Conservation (phyloP, 2,113 vertebrate species). For the Aplodontia rufa region DNA sequence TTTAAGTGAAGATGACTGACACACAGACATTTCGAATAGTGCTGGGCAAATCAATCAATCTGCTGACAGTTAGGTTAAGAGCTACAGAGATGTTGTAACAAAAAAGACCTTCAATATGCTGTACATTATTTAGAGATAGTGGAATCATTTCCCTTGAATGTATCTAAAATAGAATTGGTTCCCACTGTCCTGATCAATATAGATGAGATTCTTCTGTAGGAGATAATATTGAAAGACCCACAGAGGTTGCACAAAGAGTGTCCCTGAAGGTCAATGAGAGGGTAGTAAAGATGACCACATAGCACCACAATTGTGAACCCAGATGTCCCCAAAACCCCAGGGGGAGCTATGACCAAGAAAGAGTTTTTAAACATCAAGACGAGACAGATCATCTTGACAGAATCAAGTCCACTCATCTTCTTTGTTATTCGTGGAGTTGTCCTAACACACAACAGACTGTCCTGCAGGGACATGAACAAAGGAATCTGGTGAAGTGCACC, state of each 20-base stretch:
- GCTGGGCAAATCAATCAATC: background rate
- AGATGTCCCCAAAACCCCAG: background rate
- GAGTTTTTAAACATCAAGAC: background rate
- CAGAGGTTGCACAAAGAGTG: background rate
- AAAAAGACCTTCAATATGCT: slow-evolving; percentile 23
- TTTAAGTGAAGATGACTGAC: background rate
- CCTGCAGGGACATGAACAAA: background rate
- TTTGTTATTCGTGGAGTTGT: background rate
- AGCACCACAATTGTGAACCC: background rate
- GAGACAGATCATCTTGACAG: background rate
- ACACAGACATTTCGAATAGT: background rate
- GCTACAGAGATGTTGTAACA: background rate
- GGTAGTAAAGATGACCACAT: background rate
- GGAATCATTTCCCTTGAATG: background rate
- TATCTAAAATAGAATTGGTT: background rate
- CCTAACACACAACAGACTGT: background rate
- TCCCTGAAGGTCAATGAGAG: background rate
- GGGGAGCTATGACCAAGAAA: background rate
- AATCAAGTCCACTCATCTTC: background rate
- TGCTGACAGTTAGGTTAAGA: background rate
- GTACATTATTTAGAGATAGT: background rate
- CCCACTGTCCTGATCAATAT: background rate
- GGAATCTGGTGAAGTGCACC: background rate
- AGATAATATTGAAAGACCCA: background rate
- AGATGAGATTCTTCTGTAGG: background rate